Conservation (phyloP, 1,140 invertebrate genomes). For the Dolichoris vasculosae region DNA sequence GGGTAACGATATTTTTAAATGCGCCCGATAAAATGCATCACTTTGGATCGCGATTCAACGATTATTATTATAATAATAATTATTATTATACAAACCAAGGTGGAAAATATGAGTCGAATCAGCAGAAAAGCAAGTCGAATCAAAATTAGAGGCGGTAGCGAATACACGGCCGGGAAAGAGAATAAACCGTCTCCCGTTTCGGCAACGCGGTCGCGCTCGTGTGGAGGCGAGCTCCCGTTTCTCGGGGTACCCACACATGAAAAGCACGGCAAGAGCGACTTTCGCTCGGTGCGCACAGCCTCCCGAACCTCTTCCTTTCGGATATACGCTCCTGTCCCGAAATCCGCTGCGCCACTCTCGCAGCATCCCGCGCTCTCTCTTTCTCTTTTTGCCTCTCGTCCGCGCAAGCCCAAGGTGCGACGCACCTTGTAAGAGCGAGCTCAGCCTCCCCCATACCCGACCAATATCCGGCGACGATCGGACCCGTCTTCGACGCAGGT, state of each 20-base stretch:
- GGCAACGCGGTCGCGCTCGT: not conserved
- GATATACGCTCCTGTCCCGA: slow-evolving; percentile 43
- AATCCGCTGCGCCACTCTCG: slow-evolving; percentile 48
- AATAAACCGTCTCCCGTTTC: not conserved
- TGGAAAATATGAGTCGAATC: no score
- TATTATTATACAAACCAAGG: no score
- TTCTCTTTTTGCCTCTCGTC: slow-evolving; percentile 7
- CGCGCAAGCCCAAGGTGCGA: not conserved
- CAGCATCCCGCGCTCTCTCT: slow-evolving; percentile 46
- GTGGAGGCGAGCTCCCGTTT: not conserved
- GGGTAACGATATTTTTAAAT: no score
- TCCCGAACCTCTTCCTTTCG: slow-evolving; percentile 17
- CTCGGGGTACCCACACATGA: not conserved
- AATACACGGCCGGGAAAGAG: no score
- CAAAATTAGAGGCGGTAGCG: no score
- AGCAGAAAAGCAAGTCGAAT: no score
- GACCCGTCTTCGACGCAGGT: not conserved
- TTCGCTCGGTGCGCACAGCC: slow-evolving; percentile 1
- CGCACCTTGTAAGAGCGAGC: no score
- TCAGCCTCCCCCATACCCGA: not conserved
- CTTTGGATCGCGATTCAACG: no score
- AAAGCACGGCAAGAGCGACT: not conserved
- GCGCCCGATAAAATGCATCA: no score
- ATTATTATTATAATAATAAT: no score
- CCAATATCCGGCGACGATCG: not conserved